Percentiles rank a stretch among this genome's conserved stretches.
Conservation (phyloP, 2,113 vertebrate genomes). For the Seriola aureovittata region DNA sequence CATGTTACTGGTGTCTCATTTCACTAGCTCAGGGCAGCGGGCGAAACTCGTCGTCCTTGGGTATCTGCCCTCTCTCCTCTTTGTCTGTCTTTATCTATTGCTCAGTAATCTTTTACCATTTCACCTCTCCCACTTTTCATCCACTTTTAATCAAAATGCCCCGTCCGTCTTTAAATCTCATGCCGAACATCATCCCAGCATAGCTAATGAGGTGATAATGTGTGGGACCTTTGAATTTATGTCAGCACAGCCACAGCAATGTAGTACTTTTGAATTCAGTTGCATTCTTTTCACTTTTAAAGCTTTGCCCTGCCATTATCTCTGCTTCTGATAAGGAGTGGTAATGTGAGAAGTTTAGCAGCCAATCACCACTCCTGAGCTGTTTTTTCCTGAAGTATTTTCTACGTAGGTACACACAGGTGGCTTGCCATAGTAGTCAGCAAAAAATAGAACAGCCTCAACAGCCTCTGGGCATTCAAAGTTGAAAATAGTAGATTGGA, state of each 20-base stretch:
- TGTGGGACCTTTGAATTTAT: conserved; percentile 11
- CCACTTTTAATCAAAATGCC: not conserved
- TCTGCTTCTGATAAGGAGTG: not conserved
- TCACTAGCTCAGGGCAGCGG: conserved; percentile 80
- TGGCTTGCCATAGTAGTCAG: not conserved
- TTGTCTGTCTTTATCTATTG: conserved; percentile 57
- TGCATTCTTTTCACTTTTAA: conserved; percentile 12
- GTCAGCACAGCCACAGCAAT: conserved; percentile 23
- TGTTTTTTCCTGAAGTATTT: not conserved
- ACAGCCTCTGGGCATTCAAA: not conserved
- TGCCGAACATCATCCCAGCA: not conserved
- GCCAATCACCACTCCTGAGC: not conserved
- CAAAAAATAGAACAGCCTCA: not conserved
- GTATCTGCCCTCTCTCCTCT: conserved; percentile 67
- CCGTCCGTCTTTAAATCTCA: not conserved
- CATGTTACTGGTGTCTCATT: conserved; percentile 83
- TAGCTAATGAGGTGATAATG: conserved; percentile 16
- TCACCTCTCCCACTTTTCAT: not conserved
- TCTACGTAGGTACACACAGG: not conserved
- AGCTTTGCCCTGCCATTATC: not conserved
- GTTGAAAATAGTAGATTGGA: not conserved
- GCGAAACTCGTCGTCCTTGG: conserved; percentile 80
- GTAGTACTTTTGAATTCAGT: not conserved
- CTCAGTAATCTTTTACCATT: conserved; percentile 36
- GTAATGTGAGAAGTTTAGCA: not conserved